Evolutionary conservation across 2,888 invertebrate species (phyloP).

Genomic region (Halocaridina rubra): DNA sequence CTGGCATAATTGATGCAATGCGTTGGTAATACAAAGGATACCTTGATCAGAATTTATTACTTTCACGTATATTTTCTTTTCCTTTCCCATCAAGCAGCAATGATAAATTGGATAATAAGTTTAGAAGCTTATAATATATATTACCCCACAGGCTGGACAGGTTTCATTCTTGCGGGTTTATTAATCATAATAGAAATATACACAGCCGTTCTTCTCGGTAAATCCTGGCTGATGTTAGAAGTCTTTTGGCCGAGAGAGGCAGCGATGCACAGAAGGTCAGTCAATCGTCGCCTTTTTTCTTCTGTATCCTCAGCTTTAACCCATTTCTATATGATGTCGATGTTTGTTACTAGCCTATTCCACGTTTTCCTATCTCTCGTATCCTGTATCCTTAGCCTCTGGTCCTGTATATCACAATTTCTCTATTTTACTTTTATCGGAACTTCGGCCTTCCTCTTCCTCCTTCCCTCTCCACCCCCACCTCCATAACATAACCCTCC

Average conservation of each 20-base stretch:
- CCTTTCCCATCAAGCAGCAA: too few species aligned
- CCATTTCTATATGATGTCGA: too few species aligned
- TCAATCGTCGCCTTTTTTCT: conserved; percentile 48
- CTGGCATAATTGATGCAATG: too few species aligned
- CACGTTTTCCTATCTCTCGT: too few species aligned
- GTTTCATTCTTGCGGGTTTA: conserved; percentile 76
- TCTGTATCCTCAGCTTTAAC: background rate
- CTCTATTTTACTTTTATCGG: background rate
- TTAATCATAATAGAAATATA: conserved; percentile 82
- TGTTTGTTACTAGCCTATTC: too few species aligned
- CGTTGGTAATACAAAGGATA: too few species aligned
- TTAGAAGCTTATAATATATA: too few species aligned
- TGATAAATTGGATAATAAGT: too few species aligned
- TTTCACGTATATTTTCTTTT: too few species aligned
- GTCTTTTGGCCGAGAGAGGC: conserved; percentile 77
- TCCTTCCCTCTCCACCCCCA: conserved; percentile 3
- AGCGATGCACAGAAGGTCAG: conserved; percentile 73
- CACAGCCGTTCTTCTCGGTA: conserved; percentile 82
- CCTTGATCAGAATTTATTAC: too few species aligned
- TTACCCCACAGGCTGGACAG: conserved; percentile 80
- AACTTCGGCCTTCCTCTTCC: conserved; percentile 14
- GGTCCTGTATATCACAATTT: background rate
- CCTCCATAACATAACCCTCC: too few species aligned
- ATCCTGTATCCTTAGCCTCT: background rate
- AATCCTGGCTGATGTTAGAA: conserved; percentile 85